Percentiles rank a stretch among this genome's conserved stretches.
Evolutionary conservation across 92 coral and sea anemone genomes (phyloP).

Genomic region (Phenganax subtilis): DNA sequence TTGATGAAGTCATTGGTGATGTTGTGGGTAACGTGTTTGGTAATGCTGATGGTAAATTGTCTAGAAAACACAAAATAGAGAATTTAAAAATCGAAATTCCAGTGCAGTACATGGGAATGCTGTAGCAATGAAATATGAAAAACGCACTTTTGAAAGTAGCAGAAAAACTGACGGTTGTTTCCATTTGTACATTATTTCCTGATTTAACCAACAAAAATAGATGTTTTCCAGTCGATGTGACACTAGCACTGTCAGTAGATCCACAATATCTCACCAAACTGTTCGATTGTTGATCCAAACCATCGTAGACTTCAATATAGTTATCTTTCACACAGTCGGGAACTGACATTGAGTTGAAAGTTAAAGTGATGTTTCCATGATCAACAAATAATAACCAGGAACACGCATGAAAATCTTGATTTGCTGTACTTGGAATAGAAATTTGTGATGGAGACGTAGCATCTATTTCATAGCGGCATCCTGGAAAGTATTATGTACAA

Average conservation of each 20-base stretch:
- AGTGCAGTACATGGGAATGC: background rate
- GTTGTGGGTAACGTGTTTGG: background rate
- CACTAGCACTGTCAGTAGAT: background rate
- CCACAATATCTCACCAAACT: constrained; percentile 4
- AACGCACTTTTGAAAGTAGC: constrained; percentile 9
- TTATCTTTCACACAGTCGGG: constrained; percentile 17
- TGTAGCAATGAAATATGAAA: background rate
- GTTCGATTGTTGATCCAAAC: background rate
- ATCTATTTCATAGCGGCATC: constrained; percentile 1
- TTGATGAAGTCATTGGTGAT: too few species aligned
- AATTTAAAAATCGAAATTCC: too few species aligned
- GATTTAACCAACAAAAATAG: constrained; percentile 24
- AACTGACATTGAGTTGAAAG: background rate
- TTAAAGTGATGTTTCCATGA: background rate
- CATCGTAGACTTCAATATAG: constrained; percentile 23
- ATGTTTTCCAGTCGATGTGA: constrained; percentile 17
- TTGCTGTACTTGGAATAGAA: background rate
- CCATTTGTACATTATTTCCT: constrained; percentile 23
- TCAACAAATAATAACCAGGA: constrained; percentile 45
- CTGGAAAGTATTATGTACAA: background rate
- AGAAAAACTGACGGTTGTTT: background rate
- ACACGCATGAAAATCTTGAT: constrained; percentile 41
- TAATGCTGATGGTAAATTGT: constrained; percentile 2
- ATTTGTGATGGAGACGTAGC: constrained; percentile 1
- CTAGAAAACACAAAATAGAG: background rate